Evolutionary conservation across 2,797 vertebrate genomes (phyloP), one percentile per base, ranked within the genome.

Genomic region (Myripristis murdjan): DNA sequence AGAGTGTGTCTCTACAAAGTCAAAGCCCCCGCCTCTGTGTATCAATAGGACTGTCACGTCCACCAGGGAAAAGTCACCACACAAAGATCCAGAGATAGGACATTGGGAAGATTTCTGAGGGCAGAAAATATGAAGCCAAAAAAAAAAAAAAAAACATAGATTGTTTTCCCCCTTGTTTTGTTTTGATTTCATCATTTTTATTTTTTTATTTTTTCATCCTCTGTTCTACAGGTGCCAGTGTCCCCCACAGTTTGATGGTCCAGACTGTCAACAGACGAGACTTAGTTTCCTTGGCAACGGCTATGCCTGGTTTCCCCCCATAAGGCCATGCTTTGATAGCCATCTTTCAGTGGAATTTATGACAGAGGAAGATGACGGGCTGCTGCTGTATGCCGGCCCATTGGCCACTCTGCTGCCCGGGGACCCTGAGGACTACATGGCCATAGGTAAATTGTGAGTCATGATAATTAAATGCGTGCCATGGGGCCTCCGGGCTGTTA

Each of bases 281-380:
- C 94, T 92, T 82, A 94, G 95, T 94, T 96, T 96, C 95, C 94
- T 94, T 92, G 95, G 95, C 75, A 93, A 95, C 91, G 94, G 96
- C 85, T 96, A 96, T 90, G 94, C 96, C 72, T 96, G 95, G 95
- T 96, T 97, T 93, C 95, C 73, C 70, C 95, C 96, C 87, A 92
- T 96, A 88, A 94, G 89, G 73, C 95, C 93, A 2, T 96, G 96
- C 82, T 95, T 95, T 88, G 94, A 96, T 91, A 96, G 93, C 89
- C 95, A 92, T 47, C 91, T 96, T 61, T 96, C 95, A 66, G 79
- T 96, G 5, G 96, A 97, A 92, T 97, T 96, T 83, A 94, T 96
- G 91, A 96, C 95, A 0, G 89, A 92, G 54, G 91, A 91, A 79
- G 94, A 95, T 64, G 94, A 96, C 75, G 96, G 95, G 28, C 93